Base-by-base conservation (phyloP, 2,888 invertebrate species). In the Apodemia hepburni region DNA sequence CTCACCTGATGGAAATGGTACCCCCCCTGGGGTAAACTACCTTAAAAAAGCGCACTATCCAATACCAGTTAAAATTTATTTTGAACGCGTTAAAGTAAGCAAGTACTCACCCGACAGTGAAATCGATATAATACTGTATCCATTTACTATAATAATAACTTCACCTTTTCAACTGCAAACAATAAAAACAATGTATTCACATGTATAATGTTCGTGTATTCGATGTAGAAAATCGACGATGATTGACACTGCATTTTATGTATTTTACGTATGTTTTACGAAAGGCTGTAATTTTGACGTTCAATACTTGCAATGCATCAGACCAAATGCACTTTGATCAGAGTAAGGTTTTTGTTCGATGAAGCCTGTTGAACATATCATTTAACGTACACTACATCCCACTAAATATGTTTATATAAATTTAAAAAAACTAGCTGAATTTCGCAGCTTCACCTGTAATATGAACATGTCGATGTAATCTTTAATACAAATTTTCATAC, bases 241-340 rank as follows among this genome's bases (percentile, higher is more conserved):
- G 18, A 49, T 49, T 18, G 18, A 49, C 17, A 49, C n/a, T 18
- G 11, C 18, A 12, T 54, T 54, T n/a, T 54, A 15, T 49, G 49
- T 18, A 18, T 18, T 18, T 18, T 49, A 6, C 6, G 42, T n/a
- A 15, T 18, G 18, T 54, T 27, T 22, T 27, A 54, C 9, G 5
- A 12, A 54, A 12, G 22, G 22, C 18, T 66, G 66, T 64, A 65
- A 68, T 68, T 68, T 68, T 61, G 64, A 61, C 63, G 58, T 64
- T 65, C 61, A 65, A 65, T 69, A 68, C 66, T 68, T 61, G 65
- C 61, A 65, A 60, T 60, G 64, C 60, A 60, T 64, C 60, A 59
- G 33, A 59, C 42, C 65, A 62, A 65, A 65, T 63, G 59, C 64
- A 58, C 51, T 63, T 60, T 18, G 49, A 49, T 49, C 49, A 18